Evolutionary conservation across 2,888 invertebrate species (phyloP), one percentile per base, ranked within the genome.

Genomic region (Drosophila monieri): DNA sequence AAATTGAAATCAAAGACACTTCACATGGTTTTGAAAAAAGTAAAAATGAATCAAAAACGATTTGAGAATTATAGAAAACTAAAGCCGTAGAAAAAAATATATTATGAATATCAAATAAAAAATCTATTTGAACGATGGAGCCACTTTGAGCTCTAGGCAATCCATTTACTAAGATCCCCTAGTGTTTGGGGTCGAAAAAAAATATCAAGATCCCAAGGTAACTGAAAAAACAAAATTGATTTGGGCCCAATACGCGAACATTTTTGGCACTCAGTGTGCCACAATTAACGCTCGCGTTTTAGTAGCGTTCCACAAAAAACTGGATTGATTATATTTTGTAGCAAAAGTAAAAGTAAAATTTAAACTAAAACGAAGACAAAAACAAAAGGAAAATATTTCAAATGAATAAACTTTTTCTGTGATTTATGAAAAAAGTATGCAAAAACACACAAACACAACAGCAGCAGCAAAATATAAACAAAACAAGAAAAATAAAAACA

Each of bases 331-430:
- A 73, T 85, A 79, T 85, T 84, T 83, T 81, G 72, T 83, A 80
- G 80, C 72, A 62, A 75, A 61, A 64, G 46, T 54, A 41, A 64
- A 54, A 67, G 59, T 69, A 58, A 52, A 55, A 67, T 61, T 54
- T 51, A 66, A 67, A 70, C 55, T 54, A n/a, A 46, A 37, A 52
- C 61, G 30, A 37, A 69, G 65, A 55, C 18, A 54, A 72, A 67
- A 64, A 44, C 54, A 56, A 57, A 35, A 14, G 14, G 14, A 44
- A 67, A 68, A 67, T 66, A 68, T 73, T 61, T 77, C 77, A 74
- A 81, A 80, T 73, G 71, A 83, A 71, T 76, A 84, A 85, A 85
- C 85, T 78, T 85, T 85, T 85, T 85, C 85, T 85, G 85, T 85
- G 85, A 85, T 85, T 85, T 78, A 80, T 81, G 78, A 85, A 80